Evolutionary conservation across 2,888 invertebrate genomes (phyloP).

Genomic region (Sphecodes monilicornis): DNA sequence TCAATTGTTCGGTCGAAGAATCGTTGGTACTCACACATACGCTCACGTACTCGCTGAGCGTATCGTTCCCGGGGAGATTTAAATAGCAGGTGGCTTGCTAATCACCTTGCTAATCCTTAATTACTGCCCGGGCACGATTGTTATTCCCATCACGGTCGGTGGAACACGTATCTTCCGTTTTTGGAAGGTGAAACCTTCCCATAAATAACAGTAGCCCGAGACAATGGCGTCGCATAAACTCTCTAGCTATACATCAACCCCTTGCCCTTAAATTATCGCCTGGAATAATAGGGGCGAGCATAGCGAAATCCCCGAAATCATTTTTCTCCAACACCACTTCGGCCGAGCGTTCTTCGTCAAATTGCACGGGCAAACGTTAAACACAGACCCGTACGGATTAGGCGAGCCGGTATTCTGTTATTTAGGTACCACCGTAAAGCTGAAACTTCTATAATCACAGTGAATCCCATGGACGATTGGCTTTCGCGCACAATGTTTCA

Average conservation of each 20-base stretch:
- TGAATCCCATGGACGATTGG: neutral
- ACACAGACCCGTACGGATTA: conserved; percentile 39
- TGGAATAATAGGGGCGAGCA: conserved; percentile 59
- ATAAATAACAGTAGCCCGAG: conserved; percentile 68
- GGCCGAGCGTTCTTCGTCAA: conserved; percentile 42
- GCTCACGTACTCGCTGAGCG: conserved; percentile 17
- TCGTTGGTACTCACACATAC: neutral
- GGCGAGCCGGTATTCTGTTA: conserved; percentile 29
- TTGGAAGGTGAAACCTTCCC: conserved; percentile 66
- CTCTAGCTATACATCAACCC: conserved; percentile 60
- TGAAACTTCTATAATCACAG: conserved; percentile 26
- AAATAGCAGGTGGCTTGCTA: conserved; percentile 70
- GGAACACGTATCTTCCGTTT: conserved; percentile 68
- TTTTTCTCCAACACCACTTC: conserved; percentile 39
- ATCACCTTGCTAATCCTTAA: conserved; percentile 75
- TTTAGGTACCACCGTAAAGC: neutral
- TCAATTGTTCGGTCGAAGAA: conserved; percentile 31
- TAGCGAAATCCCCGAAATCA: conserved; percentile 53
- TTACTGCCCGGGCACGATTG: conserved; percentile 68
- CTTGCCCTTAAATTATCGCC: conserved; percentile 68
- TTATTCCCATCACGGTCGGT: conserved; percentile 60
- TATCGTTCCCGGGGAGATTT: conserved; percentile 68
- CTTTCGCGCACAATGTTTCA: neutral
- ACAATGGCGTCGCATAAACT: conserved; percentile 70
- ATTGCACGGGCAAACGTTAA: conserved; percentile 46